These are phyloP conservation scores for Anguilla pacifica DNA, from an alignment of 2,797 vertebrate genomes.

Conservation along the genomic window DNA sequence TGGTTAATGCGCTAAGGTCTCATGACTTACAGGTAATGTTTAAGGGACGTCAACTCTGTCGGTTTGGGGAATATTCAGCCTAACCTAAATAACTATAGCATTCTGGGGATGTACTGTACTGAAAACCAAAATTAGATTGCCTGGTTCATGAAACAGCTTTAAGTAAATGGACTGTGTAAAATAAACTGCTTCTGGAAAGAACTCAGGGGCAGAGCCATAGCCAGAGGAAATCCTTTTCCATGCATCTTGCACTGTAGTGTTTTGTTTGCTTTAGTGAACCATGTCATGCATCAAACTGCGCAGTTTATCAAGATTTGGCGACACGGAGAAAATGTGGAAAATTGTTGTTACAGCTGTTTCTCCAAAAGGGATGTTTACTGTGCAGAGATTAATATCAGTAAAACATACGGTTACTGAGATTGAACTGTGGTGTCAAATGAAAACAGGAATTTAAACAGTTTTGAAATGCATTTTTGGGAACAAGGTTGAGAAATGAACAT, in stretches of 20 bases:
- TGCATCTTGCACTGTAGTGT: neutral
- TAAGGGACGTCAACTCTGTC: neutral
- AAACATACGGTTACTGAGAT: too few relatives aligned
- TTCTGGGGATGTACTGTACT: too few relatives aligned
- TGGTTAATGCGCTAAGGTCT: neutral
- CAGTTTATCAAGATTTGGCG: neutral
- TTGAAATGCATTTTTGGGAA: too few relatives aligned
- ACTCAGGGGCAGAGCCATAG: neutral
- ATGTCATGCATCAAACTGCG: neutral
- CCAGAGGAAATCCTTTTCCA: neutral
- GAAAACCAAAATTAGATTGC: neutral
- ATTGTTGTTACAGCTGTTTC: neutral
- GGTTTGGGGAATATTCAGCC: too few relatives aligned
- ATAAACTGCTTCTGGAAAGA: neutral
- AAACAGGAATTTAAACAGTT: too few relatives aligned
- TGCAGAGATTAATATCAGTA: neutral
- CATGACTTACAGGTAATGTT: neutral
- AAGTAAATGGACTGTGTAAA: neutral
- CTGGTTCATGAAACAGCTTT: neutral
- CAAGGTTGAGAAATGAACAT: too few relatives aligned
- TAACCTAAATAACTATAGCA: too few relatives aligned
- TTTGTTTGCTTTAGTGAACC: too few relatives aligned
- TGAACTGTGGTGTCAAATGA: too few relatives aligned
- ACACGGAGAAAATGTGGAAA: neutral
- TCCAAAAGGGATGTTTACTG: too few relatives aligned